phyloP scores from a whole-genome alignment of 2,797 vertebrate species.

The Manis crassicaudata region DNA sequence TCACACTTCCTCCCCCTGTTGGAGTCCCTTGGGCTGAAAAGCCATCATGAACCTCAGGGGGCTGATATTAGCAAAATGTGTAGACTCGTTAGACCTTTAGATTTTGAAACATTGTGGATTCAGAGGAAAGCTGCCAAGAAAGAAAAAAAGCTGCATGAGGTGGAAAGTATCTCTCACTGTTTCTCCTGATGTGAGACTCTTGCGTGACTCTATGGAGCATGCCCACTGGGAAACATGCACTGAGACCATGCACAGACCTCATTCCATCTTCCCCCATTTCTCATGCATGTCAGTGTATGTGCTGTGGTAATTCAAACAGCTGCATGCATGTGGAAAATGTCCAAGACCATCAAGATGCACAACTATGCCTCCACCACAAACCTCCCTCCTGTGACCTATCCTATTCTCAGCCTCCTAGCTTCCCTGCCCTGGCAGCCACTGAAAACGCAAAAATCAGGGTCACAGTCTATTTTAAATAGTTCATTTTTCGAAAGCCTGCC shows the following conservation, averaged over 20 bases:
- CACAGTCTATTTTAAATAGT: constrained; percentile 81
- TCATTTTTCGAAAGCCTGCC: not conserved
- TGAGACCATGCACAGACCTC: too few relatives aligned
- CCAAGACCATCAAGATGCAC: not conserved
- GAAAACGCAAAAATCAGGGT: constrained; percentile 81
- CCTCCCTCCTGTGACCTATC: not conserved
- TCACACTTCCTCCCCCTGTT: not conserved
- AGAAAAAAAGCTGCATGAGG: not conserved
- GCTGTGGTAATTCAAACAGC: not conserved
- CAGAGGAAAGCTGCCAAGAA: not conserved
- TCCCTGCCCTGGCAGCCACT: not conserved
- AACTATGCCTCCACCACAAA: not conserved
- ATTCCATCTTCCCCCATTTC: too few relatives aligned
- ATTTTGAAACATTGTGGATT: not conserved
- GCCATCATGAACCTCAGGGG: not conserved
- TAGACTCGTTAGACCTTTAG: not conserved
- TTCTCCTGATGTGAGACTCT: not conserved
- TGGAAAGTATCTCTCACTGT: not conserved
- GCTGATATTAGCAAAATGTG: too few relatives aligned
- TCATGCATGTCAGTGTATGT: rapidly evolving
- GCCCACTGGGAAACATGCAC: not conserved
- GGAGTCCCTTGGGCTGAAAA: not conserved
- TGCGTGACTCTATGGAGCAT: not conserved
- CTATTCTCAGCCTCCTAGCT: too few relatives aligned
- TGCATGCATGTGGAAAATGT: not conserved